Conservation (phyloP, 1,140 invertebrate genomes). For the Ooceraea biroi region DNA sequence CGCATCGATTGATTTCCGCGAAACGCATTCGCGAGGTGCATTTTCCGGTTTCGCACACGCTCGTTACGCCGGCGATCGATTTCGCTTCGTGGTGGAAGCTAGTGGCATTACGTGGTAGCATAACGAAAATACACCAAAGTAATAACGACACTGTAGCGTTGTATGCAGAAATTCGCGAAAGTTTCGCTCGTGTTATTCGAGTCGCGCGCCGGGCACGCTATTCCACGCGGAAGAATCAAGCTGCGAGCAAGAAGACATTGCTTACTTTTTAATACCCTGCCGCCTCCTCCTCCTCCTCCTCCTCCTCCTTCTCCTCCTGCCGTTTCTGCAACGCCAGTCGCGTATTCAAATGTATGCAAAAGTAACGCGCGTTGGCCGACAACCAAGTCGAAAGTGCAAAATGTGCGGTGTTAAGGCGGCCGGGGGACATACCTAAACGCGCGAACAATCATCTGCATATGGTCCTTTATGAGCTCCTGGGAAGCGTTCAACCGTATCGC, state of each 20-base stretch:
- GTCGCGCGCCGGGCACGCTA: too few species aligned
- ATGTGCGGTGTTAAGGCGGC: conserved; percentile 29
- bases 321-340: background rate
- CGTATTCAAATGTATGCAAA: conserved; percentile 61
- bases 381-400: conserved; percentile 44
- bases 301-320: conserved; percentile 7
- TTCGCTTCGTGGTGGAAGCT: background rate
- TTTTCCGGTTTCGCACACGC: background rate
- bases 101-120: background rate
- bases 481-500: conserved; percentile 30
- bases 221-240: background rate
- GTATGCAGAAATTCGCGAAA: background rate
- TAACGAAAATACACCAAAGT: background rate
- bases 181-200: too few species aligned
- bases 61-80: background rate
- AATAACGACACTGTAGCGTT: too few species aligned
- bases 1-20: conserved; percentile 12
- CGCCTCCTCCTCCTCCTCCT: conserved; percentile 24
- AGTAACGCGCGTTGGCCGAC: conserved; percentile 48
- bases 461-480: conserved; percentile 28
- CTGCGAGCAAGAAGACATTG: background rate
- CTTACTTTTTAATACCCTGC: background rate
- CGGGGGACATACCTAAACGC: conserved; percentile 27
- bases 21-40: background rate
- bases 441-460: conserved; percentile 53